phyloP scores from a whole-genome alignment of 2,888 invertebrate species.

The Limnephilus lunatus region DNA sequence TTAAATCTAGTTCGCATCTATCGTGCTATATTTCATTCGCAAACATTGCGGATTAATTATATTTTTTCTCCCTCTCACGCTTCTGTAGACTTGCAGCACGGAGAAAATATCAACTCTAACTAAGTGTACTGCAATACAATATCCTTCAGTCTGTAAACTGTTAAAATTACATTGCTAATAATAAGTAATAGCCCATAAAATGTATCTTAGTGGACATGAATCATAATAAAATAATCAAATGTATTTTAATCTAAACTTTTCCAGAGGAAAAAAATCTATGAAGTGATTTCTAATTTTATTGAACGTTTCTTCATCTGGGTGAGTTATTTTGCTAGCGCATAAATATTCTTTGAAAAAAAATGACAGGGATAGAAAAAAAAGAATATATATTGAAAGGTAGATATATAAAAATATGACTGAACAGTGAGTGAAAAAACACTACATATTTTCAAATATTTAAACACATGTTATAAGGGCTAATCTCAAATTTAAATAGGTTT shows the following conservation, averaged over 20 bases:
- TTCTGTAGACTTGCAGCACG: background rate
- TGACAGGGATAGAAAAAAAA: background rate
- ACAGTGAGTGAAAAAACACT: background rate
- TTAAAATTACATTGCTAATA: conserved; percentile 38
- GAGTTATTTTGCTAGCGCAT: background rate
- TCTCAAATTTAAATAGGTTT: background rate
- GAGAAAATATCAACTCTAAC: conserved; percentile 11
- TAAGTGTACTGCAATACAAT: background rate
- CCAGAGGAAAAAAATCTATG: background rate
- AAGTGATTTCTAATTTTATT: background rate
- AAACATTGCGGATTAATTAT: conserved; percentile 6
- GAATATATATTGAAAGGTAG: background rate
- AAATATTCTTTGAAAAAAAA: background rate
- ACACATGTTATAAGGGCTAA: background rate
- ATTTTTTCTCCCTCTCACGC: background rate
- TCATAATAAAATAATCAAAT: background rate
- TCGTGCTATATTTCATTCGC: background rate
- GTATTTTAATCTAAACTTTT: background rate
- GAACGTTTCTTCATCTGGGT: background rate
- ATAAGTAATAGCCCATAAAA: conserved; percentile 42
- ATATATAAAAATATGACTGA: background rate
- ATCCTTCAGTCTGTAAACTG: conserved; percentile 29
- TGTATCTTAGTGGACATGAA: background rate
- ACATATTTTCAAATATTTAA: background rate
- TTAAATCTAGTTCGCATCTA: conserved; percentile 8